Conservation (phyloP, 2,113 vertebrate genomes). For the Cyphomyrus plagiostoma region DNA sequence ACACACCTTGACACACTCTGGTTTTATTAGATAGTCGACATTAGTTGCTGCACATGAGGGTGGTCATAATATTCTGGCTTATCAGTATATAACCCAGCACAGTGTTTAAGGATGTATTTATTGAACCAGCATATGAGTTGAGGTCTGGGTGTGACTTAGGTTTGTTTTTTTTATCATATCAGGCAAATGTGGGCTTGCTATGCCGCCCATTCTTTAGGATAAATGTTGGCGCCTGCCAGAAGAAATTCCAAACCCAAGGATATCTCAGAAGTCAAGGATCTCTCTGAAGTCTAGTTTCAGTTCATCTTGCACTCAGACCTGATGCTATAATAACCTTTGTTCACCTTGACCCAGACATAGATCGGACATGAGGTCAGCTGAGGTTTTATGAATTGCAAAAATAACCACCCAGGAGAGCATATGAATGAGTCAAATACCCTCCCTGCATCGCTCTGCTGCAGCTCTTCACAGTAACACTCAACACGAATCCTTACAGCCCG, state of each 20-base stretch:
- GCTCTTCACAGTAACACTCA: not conserved
- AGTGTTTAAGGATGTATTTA: not conserved
- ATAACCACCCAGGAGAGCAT: conserved; percentile 51
- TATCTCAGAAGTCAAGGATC: not conserved
- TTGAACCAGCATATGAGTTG: not conserved
- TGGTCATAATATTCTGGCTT: not conserved
- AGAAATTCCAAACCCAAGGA: not conserved
- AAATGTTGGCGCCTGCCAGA: not conserved
- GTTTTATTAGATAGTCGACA: not conserved
- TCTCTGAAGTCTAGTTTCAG: not conserved
- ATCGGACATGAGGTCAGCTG: conserved; percentile 26
- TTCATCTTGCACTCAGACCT: not conserved
- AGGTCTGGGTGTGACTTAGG: not conserved
- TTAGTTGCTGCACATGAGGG: not conserved
- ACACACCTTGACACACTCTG: not conserved
- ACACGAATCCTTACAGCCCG: not conserved
- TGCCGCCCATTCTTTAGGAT: not conserved
- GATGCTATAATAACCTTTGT: not conserved
- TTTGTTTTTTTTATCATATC: not conserved
- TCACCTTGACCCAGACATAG: conserved; percentile 36
- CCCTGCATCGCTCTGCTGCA: not conserved
- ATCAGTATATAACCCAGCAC: not conserved
- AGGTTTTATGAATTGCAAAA: conserved; percentile 37
- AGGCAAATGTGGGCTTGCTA: not conserved
- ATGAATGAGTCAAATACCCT: conserved; percentile 16